Conservation (phyloP, 2,888 invertebrate species). For the Caenorhabditis angaria region DNA sequence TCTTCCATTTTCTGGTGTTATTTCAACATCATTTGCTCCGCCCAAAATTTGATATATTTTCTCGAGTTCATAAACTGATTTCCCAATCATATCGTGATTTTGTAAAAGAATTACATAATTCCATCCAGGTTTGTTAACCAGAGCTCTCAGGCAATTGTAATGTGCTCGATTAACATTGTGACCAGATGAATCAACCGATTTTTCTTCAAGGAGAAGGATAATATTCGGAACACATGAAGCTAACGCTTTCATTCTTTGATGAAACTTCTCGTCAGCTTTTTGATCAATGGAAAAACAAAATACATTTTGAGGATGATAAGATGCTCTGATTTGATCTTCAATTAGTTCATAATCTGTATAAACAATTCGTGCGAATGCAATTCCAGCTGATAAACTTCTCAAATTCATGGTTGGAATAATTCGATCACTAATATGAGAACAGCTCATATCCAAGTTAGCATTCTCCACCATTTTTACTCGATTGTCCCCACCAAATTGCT, state of each 20-base stretch:
- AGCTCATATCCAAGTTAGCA: slow-evolving; percentile 22
- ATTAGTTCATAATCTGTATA: slow-evolving; percentile 49
- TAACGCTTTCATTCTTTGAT: slow-evolving; percentile 30
- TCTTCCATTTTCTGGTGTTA: slow-evolving; percentile 39
- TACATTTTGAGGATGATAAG: slow-evolving; percentile 46
- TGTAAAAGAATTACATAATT: slow-evolving; percentile 47
- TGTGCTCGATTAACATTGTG: slow-evolving; percentile 47
- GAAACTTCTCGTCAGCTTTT: slow-evolving; percentile 35
- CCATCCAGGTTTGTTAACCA: slow-evolving; percentile 49
- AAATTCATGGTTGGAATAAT: slow-evolving; percentile 10
- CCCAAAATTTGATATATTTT: slow-evolving; percentile 37
- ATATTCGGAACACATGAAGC: slow-evolving; percentile 39
- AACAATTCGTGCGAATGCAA: slow-evolving; percentile 49
- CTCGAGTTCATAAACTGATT: slow-evolving; percentile 43
- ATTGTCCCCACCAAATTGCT: slow-evolving; percentile 16
- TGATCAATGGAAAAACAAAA: slow-evolving; percentile 51
- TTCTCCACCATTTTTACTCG: slow-evolving; percentile 21
- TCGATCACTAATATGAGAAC: slow-evolving; percentile 22
- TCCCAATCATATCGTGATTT: slow-evolving; percentile 49
- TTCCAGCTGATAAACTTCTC: slow-evolving; percentile 12
- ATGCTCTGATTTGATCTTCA: slow-evolving; percentile 46
- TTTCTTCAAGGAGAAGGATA: slow-evolving; percentile 29
- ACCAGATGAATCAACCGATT: slow-evolving; percentile 40
- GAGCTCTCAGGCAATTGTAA: slow-evolving; percentile 44
- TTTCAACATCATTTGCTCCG: slow-evolving; percentile 50